Base-by-base conservation (phyloP, 2,888 invertebrate genomes). In the Acleris laterana region DNA sequence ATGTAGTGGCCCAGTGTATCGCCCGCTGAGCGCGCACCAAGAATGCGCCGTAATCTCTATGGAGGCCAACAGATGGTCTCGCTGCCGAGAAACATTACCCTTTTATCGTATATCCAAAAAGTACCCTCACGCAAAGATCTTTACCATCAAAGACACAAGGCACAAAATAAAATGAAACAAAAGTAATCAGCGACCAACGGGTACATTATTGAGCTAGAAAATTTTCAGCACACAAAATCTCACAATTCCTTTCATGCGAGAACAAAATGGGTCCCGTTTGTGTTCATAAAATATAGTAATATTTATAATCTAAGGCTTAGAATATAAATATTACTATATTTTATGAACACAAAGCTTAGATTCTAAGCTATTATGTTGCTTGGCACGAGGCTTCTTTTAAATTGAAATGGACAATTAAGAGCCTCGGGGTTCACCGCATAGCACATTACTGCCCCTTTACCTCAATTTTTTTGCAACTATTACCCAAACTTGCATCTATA, bases 31-130 rank as follows among this genome's bases (percentile, higher is more conserved):
- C 74, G 69, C 56, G 72, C 77, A 76, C 75, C 83, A 81, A 85
- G 85, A 83, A 81, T 80, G 79, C 80, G 76, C 79, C 80, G 77
- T 89, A 88, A 89, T 88, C 87, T 87, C 85, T 84, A 79, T 77
- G 77, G 85, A 83, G 80, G 84, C 85, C 84, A 85, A 81, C 89
- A 89, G 90, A 89, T 89, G 89, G 82, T 87, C 83, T 80, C 83
- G 74, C 81, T 82, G 80, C 84, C 80, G 71, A 81, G 77, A 80
- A 76, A 82, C 87, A 87, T 89, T 89, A 88, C 83, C 84, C 85
- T 84, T 87, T 84, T 85, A 86, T 88, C 84, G 86, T 85, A 84
- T 79, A 77, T 79, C 80, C 80, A 65, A 55, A 57, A 63, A 49
- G 60, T 38, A 52, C 44, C 66, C 72, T 60, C 44, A 68, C 22